These are phyloP conservation scores for Drosophila incognita DNA, from an alignment of 2,888 invertebrate species.

Conservation along the genomic window DNA sequence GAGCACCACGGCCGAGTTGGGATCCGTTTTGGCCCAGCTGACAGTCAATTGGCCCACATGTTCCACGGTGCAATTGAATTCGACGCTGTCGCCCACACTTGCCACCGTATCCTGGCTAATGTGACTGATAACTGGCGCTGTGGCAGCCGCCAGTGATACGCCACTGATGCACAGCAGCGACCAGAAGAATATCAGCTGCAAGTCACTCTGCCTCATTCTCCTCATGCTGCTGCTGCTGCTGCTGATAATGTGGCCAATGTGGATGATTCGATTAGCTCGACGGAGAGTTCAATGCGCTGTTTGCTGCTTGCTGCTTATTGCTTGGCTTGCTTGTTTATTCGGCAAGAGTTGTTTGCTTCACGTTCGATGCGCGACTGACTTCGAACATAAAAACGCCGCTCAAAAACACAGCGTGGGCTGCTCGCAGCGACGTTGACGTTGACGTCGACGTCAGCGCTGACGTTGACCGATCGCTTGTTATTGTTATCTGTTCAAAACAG, in stretches of 20 bases:
- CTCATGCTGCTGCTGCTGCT: slow-evolving; percentile 19
- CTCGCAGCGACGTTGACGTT: not conserved
- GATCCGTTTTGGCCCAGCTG: slow-evolving; percentile 82
- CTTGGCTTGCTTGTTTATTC: not conserved
- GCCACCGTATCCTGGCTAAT: slow-evolving; percentile 82
- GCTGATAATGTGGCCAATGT: slow-evolving; percentile 43
- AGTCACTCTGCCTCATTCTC: slow-evolving; percentile 16
- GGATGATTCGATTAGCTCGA: slow-evolving; percentile 23
- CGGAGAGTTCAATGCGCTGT: slow-evolving; percentile 59
- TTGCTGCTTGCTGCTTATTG: slow-evolving; percentile 7
- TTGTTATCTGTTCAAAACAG: slow-evolving; percentile 49
- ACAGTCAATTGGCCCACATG: slow-evolving; percentile 81
- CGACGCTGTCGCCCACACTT: slow-evolving; percentile 82
- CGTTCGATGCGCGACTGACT: slow-evolving; percentile 66
- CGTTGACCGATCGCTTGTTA: slow-evolving; percentile 53
- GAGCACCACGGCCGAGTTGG: slow-evolving; percentile 78
- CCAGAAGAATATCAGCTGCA: slow-evolving; percentile 19
- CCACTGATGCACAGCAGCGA: slow-evolving; percentile 28
- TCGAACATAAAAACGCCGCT: slow-evolving; percentile 52
- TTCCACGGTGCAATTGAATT: slow-evolving; percentile 84
- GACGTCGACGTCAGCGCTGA: slow-evolving; percentile 30
- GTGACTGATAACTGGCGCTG: slow-evolving; percentile 77
- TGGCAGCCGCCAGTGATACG: slow-evolving; percentile 21
- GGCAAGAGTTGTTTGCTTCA: slow-evolving; percentile 39
- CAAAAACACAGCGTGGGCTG: slow-evolving; percentile 30